phyloP scores from a whole-genome alignment of 2,113 vertebrate genomes.

The Atlantisia rogersi region DNA sequence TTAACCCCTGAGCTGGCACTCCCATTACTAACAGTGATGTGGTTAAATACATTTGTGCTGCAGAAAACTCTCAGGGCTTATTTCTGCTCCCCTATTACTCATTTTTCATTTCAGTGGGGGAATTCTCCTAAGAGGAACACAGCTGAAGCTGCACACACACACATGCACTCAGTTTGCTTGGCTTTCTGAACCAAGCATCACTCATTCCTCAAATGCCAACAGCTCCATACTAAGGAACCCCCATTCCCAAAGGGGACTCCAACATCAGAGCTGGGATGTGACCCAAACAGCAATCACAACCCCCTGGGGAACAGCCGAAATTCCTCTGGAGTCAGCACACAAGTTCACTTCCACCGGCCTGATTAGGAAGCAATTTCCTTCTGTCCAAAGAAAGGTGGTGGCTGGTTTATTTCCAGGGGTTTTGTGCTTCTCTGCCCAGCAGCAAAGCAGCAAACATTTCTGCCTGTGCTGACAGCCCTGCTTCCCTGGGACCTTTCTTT shows the following conservation, averaged over 20 bases:
- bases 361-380: background rate
- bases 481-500: background rate
- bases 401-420: background rate
- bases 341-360: conserved; percentile 50
- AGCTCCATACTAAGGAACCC: conserved; percentile 28
- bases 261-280: conserved; percentile 22
- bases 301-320: background rate
- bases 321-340: conserved; percentile 29
- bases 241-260: conserved; percentile 10
- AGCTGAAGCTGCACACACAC: background rate
- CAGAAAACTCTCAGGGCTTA: background rate
- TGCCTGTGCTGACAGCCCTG: background rate
- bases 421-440: background rate
- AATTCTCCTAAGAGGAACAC: background rate
- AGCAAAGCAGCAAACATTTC: background rate
- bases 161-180: background rate
- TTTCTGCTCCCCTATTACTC: background rate
- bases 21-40: background rate
- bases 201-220: conserved; percentile 51
- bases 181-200: background rate
- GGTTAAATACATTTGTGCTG: background rate
- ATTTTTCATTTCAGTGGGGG: background rate
- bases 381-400: background rate
- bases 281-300: conserved; percentile 12
- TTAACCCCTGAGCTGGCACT: background rate